Evolutionary conservation across 1,140 invertebrate species (phyloP).

Genomic region (Trichoplusia ni): DNA sequence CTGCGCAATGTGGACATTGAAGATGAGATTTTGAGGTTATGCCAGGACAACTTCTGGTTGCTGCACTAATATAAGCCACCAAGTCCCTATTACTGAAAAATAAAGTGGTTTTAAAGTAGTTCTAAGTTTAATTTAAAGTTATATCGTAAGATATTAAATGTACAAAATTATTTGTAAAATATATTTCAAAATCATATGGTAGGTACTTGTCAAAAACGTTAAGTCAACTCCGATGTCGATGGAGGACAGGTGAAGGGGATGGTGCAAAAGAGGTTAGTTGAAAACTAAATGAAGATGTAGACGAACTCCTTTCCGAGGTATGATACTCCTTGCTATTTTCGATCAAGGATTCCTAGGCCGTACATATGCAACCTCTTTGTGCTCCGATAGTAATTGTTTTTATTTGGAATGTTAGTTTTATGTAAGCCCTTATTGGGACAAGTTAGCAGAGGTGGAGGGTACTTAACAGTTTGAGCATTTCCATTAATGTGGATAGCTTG

Average conservation of each 20-base stretch:
- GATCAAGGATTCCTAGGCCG: too few relatives aligned
- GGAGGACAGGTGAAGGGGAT: not conserved
- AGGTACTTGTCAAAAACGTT: not conserved
- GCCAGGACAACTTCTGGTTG: not conserved
- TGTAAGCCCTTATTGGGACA: too few relatives aligned
- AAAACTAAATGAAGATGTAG: too few relatives aligned
- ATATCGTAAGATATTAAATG: not conserved
- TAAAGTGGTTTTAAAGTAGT: not conserved
- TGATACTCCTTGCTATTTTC: too few relatives aligned
- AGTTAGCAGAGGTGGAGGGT: too few relatives aligned
- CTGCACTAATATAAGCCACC: not conserved
- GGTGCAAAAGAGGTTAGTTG: not conserved
- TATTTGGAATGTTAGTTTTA: too few relatives aligned
- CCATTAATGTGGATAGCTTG: too few relatives aligned
- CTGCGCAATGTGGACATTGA: not conserved
- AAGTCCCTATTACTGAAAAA: not conserved
- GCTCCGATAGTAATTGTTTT: too few relatives aligned
- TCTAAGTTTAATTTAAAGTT: not conserved
- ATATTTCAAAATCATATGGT: slow-evolving; percentile 22
- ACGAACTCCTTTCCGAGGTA: too few relatives aligned
- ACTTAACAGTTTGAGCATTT: too few relatives aligned
- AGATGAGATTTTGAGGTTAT: not conserved
- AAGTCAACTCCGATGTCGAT: slow-evolving; percentile 6
- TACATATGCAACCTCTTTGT: too few relatives aligned
- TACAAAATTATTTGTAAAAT: slow-evolving; percentile 23